Percentiles rank a stretch among this genome's conserved stretches.
These are phyloP conservation scores for Mionectes macconnelli DNA, from an alignment of 2,113 vertebrate genomes.

Conservation along the genomic window DNA sequence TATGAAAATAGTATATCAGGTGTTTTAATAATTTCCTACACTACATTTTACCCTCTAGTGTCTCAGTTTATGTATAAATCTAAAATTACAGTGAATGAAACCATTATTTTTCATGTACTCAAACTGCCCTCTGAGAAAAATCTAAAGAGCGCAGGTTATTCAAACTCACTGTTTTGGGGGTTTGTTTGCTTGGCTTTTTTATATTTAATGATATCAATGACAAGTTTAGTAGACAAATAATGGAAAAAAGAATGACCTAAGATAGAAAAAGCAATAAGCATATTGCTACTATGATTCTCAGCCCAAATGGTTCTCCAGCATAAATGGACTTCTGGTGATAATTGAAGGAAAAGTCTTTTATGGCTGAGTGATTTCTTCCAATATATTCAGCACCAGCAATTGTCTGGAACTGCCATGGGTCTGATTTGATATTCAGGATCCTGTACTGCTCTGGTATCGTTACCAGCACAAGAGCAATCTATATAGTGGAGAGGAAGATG, in stretches of 20 bases:
- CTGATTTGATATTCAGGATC: background rate
- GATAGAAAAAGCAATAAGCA: background rate
- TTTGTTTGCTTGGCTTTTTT: background rate
- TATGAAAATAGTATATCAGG: background rate
- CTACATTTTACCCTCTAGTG: background rate
- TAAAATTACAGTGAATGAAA: background rate
- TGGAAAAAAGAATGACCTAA: background rate
- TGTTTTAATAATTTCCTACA: background rate
- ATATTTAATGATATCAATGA: background rate
- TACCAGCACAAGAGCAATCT: background rate
- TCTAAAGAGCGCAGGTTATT: background rate
- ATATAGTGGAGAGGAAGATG: background rate
- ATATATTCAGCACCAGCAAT: background rate
- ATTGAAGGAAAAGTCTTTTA: background rate
- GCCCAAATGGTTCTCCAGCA: background rate
- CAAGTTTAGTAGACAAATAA: background rate
- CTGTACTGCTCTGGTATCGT: background rate
- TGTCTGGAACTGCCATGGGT: background rate
- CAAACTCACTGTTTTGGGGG: background rate
- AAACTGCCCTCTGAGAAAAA: background rate
- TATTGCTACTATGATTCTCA: background rate
- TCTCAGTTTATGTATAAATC: background rate
- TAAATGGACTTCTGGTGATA: background rate
- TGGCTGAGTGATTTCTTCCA: background rate
- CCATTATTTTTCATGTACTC: background rate